Evolutionary conservation across 2,113 vertebrate species (phyloP), one percentile per base, ranked within the genome.

Genomic region (Noturus placidus): DNA sequence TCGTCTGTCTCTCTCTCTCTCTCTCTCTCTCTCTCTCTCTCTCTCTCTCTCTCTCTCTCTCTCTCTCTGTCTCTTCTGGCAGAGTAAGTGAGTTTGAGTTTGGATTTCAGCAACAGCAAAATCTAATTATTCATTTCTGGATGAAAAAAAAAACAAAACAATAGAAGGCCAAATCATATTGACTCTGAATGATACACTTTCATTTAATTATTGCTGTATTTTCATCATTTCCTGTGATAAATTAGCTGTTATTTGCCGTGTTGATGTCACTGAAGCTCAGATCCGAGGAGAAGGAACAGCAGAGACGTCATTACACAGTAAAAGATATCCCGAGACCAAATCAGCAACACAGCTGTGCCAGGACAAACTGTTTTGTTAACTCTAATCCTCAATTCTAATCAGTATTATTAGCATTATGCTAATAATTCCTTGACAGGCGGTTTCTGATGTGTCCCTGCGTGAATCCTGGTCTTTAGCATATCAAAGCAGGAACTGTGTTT

Each of bases 401-500:
- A n/a, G 63, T 17, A 42, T 79, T 69, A 54, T 80, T 25, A 54
- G 46, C 59, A 69, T 69, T 69, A 80, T 76, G 84, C 38, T 85
- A 61, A 61, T 59, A 19, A n/a, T 30, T 85, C 35, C 54, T 38
- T 42, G 56, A 70, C 46, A 59, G 22, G 3, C 17, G 42, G 19
- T 78, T 84, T 76, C 61, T 84, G n/a, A 35, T 63, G 67, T 59
- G 42, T 25, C 50, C 52, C 81, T 84, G 78, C 56, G 17, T 77
- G 30, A 86, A 42, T 20, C 61, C 61, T 42, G 85, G 35, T 84
- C n/a, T 87, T 87, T 82, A 87, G 83, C 89, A 85, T 85, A 79
- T 87, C 61, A 59, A 70, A 82, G 86, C 42, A 74, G 72, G 74
- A 84, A 76, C 35, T 79, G 74, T 87, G 77, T 79, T 87, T 81